Evolutionary conservation across 2,888 invertebrate species (phyloP).

Genomic region (Agrochola lota): DNA sequence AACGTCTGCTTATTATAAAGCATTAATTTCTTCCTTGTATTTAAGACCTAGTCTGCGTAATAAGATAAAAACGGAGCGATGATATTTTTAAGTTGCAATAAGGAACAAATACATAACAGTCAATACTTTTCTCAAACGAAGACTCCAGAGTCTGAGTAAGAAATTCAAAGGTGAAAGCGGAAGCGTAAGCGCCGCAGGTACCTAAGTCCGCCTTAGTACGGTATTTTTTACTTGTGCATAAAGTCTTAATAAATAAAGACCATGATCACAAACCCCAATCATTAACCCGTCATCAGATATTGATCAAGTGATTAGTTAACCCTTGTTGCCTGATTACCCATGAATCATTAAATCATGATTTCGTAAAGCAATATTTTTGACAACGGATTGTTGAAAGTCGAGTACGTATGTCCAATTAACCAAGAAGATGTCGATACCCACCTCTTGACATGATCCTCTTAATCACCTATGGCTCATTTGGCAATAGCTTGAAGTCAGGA

Average conservation of each 20-base stretch:
- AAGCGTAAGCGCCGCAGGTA: neutral
- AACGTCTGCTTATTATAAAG: neutral
- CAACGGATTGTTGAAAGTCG: neutral
- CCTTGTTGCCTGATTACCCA: neutral
- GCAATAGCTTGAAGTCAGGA: neutral
- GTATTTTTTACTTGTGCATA: too few relatives aligned
- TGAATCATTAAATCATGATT: neutral
- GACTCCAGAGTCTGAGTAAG: neutral
- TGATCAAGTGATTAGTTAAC: neutral
- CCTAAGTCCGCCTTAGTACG: too few relatives aligned
- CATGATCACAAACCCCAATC: neutral
- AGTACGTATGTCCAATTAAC: neutral
- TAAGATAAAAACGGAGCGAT: neutral
- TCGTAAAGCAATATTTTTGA: neutral
- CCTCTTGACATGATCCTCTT: neutral
- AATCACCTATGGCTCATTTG: neutral
- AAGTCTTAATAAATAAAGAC: neutral
- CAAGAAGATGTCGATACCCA: neutral
- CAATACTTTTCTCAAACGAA: neutral
- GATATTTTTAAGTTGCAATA: neutral
- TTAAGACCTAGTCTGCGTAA: neutral
- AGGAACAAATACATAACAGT: neutral
- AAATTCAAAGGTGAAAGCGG: neutral
- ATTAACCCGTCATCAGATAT: neutral
- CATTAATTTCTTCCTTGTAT: neutral